These are phyloP conservation scores for Brachyalestes nurse DNA, from an alignment of 2,797 vertebrate species.

Conservation along the genomic window DNA sequence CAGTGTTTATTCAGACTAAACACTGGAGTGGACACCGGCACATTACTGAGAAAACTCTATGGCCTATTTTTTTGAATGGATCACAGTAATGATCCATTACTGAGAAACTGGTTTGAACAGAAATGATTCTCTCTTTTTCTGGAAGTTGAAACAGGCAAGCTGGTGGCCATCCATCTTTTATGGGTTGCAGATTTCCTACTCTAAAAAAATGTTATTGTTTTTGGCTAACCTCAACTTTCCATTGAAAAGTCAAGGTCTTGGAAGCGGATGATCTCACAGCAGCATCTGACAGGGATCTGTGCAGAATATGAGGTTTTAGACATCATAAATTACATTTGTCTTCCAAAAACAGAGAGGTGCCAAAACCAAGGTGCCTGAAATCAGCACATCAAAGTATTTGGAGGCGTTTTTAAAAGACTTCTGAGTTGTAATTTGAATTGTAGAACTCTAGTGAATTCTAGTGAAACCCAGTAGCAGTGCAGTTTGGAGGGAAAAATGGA, in stretches of 20 bases:
- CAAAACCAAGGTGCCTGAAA: background rate
- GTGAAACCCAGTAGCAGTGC: background rate
- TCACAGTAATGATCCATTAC: background rate
- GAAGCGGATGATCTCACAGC: background rate
- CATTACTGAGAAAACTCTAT: background rate
- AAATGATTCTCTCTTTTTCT: background rate
- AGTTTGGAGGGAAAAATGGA: background rate
- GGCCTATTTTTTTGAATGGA: background rate
- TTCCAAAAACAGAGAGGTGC: background rate
- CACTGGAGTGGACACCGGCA: background rate
- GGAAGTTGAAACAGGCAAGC: background rate
- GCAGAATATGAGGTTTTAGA: background rate
- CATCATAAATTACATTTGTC: constrained; percentile 1
- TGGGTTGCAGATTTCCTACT: constrained; percentile 6
- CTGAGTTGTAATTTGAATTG: background rate
- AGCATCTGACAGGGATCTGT: background rate
- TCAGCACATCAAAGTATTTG: background rate
- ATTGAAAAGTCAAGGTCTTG: constrained; percentile 1
- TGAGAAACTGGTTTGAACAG: background rate
- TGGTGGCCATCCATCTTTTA: constrained; percentile 16
- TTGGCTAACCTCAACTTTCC: background rate
- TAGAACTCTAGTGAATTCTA: background rate
- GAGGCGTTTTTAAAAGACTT: too few relatives aligned
- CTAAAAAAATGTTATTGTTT: background rate
- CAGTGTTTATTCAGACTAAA: background rate